phyloP scores from a whole-genome alignment of 1,140 invertebrate genomes.

The Hormaphis cornu region DNA sequence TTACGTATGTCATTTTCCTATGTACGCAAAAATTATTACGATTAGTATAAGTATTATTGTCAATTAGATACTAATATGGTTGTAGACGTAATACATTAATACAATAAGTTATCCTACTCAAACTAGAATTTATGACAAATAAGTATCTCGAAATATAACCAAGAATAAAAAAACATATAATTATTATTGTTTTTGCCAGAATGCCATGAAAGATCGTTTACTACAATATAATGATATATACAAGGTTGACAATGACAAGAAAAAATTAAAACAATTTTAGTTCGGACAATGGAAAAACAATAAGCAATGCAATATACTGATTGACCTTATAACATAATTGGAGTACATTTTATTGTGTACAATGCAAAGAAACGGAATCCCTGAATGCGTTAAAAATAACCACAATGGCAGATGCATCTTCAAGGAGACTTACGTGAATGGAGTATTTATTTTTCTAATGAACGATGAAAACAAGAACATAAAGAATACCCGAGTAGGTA shows the following conservation, averaged over 20 bases:
- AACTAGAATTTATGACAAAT: neutral
- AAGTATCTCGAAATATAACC: no score
- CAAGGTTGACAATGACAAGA: neutral
- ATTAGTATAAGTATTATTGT: no score
- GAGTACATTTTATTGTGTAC: neutral
- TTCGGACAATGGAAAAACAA: conserved; percentile 3
- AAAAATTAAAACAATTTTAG: conserved; percentile 3
- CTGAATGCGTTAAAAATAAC: conserved; percentile 30
- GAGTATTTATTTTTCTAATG: conserved; percentile 21
- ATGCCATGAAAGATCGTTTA: neutral
- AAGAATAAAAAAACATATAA: neutral
- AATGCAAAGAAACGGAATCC: conserved; percentile 15
- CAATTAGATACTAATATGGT: neutral
- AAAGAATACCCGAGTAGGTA: conserved; percentile 16
- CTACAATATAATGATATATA: neutral
- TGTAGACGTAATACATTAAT: neutral
- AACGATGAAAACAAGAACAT: conserved; percentile 20
- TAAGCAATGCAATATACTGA: conserved; percentile 1
- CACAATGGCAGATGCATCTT: conserved; percentile 24
- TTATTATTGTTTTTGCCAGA: neutral
- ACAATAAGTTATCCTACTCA: neutral
- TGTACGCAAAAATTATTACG: no score
- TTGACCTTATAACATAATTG: conserved; percentile 22
- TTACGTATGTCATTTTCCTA: no score
- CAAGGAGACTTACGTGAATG: conserved; percentile 29